These are phyloP conservation scores for Luffia ferchaultella DNA, from an alignment of 2,888 invertebrate genomes.

Conservation along the genomic window DNA sequence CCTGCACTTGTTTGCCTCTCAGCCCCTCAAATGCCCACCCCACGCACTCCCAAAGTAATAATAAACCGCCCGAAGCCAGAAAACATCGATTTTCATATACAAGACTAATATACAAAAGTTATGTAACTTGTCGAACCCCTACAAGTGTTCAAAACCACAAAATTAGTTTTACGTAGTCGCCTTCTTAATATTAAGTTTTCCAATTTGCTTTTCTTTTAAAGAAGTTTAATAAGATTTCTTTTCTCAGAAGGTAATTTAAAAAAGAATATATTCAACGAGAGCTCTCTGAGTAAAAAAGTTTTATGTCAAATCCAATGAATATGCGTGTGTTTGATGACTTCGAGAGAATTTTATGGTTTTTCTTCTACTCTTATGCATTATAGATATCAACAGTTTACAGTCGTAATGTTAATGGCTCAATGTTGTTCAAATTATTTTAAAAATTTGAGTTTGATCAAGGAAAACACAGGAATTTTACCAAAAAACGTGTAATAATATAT, in stretches of 20 bases:
- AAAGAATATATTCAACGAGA: background rate
- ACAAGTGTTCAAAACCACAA: constrained; percentile 53
- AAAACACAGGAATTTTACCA: no score
- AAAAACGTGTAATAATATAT: no score
- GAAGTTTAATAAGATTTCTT: background rate
- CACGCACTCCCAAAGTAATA: constrained; percentile 56
- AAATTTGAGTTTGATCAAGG: no score
- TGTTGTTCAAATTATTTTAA: no score
- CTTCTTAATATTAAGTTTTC: background rate
- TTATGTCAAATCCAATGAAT: no score
- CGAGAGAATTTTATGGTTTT: no score
- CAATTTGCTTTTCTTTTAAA: background rate
- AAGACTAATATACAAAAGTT: constrained; percentile 42
- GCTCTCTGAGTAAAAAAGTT: no score
- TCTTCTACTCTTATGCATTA: background rate
- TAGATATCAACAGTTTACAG: no score
- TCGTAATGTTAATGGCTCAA: no score
- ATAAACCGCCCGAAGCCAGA: constrained; percentile 65
- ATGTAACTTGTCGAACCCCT: constrained; percentile 38
- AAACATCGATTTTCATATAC: constrained; percentile 60
- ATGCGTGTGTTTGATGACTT: no score
- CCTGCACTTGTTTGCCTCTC: constrained; percentile 51
- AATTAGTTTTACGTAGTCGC: constrained; percentile 26
- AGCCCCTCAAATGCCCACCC: constrained; percentile 31
- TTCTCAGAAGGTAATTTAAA: background rate